phyloP scores from a whole-genome alignment of 35 echinoderm and acorn worm genomes.

The Strongylocentrotus purpuratus region DNA sequence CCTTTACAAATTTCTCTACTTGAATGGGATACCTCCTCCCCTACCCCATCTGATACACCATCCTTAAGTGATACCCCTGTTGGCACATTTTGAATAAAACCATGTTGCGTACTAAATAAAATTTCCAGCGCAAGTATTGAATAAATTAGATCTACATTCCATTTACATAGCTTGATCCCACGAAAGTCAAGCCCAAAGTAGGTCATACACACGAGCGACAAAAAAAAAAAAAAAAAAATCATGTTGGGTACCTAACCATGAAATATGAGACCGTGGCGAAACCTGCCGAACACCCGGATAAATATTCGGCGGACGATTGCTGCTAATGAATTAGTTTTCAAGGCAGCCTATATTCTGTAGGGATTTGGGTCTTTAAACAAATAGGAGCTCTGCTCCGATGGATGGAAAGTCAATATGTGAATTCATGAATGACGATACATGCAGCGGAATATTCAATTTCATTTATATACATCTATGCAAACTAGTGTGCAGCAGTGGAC shows the following conservation, averaged over 20 bases:
- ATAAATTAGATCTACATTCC: constrained; percentile 13
- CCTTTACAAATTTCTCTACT: no score
- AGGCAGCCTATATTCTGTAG: not conserved
- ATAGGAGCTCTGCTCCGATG: not conserved
- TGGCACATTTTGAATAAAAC: not conserved
- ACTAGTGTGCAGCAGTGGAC: not conserved
- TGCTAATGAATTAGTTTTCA: constrained; percentile 19
- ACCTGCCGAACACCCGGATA: not conserved
- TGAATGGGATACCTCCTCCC: no score
- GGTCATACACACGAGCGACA: not conserved
- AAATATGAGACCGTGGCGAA: not conserved
- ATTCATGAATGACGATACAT: constrained; percentile 1
- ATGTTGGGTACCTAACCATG: not conserved
- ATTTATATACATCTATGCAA: not conserved
- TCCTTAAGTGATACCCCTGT: not conserved
- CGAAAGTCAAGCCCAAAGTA: not conserved
- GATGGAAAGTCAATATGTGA: not conserved
- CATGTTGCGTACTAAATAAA: not conserved
- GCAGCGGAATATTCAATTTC: not conserved
- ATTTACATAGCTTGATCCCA: not conserved
- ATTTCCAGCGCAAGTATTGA: not conserved
- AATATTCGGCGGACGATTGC: not conserved
- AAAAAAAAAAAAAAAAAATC: not conserved
- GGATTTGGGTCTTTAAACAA: constrained; percentile 2
- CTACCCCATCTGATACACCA: no score